phyloP scores from a whole-genome alignment of 2,888 invertebrate species.

The Pachymerium ferrugineum region DNA sequence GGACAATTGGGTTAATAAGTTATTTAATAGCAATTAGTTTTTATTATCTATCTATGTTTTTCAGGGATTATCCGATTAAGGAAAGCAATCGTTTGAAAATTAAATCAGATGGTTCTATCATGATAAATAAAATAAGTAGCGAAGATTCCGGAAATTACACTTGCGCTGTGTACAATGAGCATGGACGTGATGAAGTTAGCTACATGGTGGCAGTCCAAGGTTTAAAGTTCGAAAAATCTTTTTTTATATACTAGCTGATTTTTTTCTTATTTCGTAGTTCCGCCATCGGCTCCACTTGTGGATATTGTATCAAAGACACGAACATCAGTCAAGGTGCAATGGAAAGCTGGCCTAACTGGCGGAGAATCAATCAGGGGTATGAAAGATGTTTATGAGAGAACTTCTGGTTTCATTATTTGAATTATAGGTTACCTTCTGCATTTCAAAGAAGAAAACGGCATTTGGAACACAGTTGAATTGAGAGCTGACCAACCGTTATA shows the following conservation, averaged over 20 bases:
- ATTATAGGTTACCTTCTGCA: not conserved
- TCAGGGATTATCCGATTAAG: not conserved
- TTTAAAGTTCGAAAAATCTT: not conserved
- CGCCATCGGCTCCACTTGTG: constrained; percentile 40
- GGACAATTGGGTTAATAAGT: constrained; percentile 1
- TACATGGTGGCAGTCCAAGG: not conserved
- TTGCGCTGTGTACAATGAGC: not conserved
- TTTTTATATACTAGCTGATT: not conserved
- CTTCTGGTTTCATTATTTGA: not conserved
- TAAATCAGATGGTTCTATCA: not conserved
- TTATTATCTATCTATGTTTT: not conserved
- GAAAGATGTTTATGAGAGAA: not conserved
- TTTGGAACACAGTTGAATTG: not conserved
- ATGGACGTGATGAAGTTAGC: not conserved
- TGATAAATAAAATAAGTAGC: not conserved
- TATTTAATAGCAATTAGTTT: too few relatives aligned
- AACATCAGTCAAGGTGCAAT: constrained; percentile 38
- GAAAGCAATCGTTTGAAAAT: not conserved
- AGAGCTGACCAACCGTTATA: not conserved
- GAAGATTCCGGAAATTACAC: not conserved
- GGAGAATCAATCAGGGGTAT: constrained; percentile 33
- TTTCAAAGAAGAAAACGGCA: not conserved
- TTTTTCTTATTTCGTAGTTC: constrained; percentile 38
- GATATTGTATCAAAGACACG: constrained; percentile 37
- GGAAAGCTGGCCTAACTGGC: constrained; percentile 35